Percentiles rank a stretch among this genome's conserved stretches.
These are phyloP conservation scores for Sinodicranocentrus sp. DNA, from an alignment of 2,888 invertebrate species.

Conservation along the genomic window DNA sequence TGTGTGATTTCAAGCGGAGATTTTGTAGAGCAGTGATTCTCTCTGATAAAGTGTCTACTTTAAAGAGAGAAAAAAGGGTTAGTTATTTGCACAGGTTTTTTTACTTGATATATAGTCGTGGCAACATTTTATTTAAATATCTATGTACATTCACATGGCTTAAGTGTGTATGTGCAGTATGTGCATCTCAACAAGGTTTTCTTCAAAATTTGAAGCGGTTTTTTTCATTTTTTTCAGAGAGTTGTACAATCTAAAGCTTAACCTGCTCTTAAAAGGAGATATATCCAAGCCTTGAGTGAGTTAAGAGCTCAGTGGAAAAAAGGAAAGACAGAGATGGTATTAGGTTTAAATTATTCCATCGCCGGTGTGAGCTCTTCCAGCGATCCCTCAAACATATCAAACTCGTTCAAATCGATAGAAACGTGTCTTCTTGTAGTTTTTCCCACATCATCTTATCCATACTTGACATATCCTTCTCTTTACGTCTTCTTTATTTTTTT, in stretches of 20 bases:
- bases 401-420: slow-evolving; percentile 56
- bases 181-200: neutral
- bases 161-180: too few species aligned
- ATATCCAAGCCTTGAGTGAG: slow-evolving; percentile 17
- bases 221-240: neutral
- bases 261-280: neutral
- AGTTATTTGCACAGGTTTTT: neutral
- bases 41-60: neutral
- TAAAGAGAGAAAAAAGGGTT: neutral
- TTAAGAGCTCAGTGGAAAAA: slow-evolving; percentile 13
- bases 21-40: neutral
- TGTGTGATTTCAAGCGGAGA: neutral
- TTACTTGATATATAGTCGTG: too few species aligned
- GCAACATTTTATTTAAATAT: too few species aligned
- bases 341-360: slow-evolving; percentile 35
- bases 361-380: slow-evolving; percentile 8
- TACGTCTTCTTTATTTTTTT: neutral
- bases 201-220: neutral
- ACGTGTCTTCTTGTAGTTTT: slow-evolving; percentile 55
- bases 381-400: slow-evolving; percentile 54
- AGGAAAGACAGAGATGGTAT: slow-evolving; percentile 24
- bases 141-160: too few species aligned
- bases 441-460: slow-evolving; percentile 36
- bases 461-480: slow-evolving; percentile 5
- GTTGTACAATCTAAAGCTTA: neutral